Base-by-base conservation (phyloP, 1,140 invertebrate species). In the Drusus annulatus region DNA sequence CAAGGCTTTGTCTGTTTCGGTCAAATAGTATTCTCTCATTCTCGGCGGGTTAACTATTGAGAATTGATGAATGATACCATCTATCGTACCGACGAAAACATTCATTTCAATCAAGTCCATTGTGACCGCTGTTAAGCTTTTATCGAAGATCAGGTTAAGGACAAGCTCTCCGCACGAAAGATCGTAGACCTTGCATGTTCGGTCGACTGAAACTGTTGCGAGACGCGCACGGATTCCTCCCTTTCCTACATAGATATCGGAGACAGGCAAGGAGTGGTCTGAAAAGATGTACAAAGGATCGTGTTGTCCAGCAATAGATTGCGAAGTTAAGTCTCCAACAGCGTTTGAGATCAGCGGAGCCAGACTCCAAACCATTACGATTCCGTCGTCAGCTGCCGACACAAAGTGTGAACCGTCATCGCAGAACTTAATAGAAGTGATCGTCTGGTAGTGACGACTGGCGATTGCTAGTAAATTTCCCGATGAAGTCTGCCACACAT, bases 161-260 rank as follows among this genome's bases (percentile, higher is more conserved):
- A 98, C 85, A 78, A 95, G 86, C 50, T 88, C 87, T 45, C 95
- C 96, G 56, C 89, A 90, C 8, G 88, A 84, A 10, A 97, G 85
- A 81, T 95, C 93, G 87, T 96, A 97, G 4, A 98, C 91, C 88
- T 95, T 95, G 83, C 94, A 94, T 17, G 95, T 96, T 84, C 93
- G 91, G 86, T 98, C 97, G 62, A 93, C 85, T 0, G 96, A 97
- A 5, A 93, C 93, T 0, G 96, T 94, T 63, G 92, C 93, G 68
- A 98, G 86, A 62, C 94, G 90, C 10, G 94, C 92, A 52, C 92
- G 90, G 19, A 91, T 86, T 3, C 93, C 93, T 0, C 87, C 91
- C 78, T 89, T 87, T 8, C 93, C 93, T 52, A 94, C 87, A 90
- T 90, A 91, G 84, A 98, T 85, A 88, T 96, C 95, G 25, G 92